Conservation (phyloP, 2,888 invertebrate genomes). For the Platypus cylindrus region DNA sequence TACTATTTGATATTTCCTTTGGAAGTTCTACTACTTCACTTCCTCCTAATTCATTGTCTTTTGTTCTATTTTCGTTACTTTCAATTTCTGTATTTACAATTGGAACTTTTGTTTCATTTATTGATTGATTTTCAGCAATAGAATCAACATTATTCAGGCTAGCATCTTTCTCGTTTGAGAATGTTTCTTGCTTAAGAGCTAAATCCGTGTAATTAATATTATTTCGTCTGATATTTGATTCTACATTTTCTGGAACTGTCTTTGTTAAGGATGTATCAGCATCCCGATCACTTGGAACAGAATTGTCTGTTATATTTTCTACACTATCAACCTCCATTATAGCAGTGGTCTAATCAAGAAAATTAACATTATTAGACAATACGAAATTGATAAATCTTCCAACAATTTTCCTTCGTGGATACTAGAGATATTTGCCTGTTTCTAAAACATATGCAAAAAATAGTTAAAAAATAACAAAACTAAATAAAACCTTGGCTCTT, state of each 20-base stretch:
- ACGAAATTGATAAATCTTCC: neutral
- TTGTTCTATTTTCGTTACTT: constrained; percentile 16
- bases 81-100: constrained; percentile 16
- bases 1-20: constrained; percentile 1
- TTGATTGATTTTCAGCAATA: no score
- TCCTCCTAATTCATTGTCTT: constrained; percentile 14
- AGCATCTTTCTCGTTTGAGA: no score
- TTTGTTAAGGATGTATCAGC: no score
- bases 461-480: constrained; percentile 3
- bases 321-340: constrained; percentile 13
- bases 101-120: no score
- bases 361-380: constrained; percentile 6
- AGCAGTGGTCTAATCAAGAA: constrained; percentile 13
- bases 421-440: neutral
- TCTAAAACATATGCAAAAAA: neutral
- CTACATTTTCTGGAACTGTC: no score
- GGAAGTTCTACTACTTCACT: constrained; percentile 4
- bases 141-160: no score
- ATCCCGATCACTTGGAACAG: no score
- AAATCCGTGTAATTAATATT: no score
- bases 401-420: neutral
- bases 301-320: constrained; percentile 9
- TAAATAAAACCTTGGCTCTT: constrained; percentile 9
- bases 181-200: no score
- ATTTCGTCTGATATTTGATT: no score